phyloP scores from a whole-genome alignment of 1,140 invertebrate species.

The Cryptotermes secundus region DNA sequence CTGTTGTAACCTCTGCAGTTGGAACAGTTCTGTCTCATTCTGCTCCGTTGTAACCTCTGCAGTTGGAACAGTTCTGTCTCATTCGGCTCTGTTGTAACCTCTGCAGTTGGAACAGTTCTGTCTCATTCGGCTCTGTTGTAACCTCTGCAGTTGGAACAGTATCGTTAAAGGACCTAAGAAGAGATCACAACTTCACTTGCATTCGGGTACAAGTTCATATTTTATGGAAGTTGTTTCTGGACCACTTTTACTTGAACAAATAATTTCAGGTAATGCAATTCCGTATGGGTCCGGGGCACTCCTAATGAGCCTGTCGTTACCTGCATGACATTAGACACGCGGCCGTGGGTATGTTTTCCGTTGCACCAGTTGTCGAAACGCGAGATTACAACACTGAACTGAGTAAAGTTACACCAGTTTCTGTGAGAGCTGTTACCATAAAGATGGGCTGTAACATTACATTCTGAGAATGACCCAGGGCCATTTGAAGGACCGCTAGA shows the following conservation, averaged over 20 bases:
- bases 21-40: too few relatives aligned
- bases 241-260: background rate
- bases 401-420: constrained; percentile 5
- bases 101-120: too few relatives aligned
- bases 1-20: too few relatives aligned
- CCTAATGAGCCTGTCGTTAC: background rate
- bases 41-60: too few relatives aligned
- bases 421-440: background rate
- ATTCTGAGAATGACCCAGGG: background rate
- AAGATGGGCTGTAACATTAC: background rate
- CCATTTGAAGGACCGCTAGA: background rate
- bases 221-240: too few relatives aligned
- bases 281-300: background rate
- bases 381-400: background rate
- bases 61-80: too few relatives aligned
- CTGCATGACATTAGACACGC: background rate
- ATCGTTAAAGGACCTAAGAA: too few relatives aligned
- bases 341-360: background rate
- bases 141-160: too few relatives aligned
- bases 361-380: background rate
- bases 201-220: too few relatives aligned
- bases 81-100: too few relatives aligned
- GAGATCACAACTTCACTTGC: too few relatives aligned
- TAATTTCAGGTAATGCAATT: background rate
- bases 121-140: too few relatives aligned